Evolutionary conservation across 2,113 vertebrate genomes (phyloP), one percentile per base, ranked within the genome.

Genomic region (Panthera tigris): DNA sequence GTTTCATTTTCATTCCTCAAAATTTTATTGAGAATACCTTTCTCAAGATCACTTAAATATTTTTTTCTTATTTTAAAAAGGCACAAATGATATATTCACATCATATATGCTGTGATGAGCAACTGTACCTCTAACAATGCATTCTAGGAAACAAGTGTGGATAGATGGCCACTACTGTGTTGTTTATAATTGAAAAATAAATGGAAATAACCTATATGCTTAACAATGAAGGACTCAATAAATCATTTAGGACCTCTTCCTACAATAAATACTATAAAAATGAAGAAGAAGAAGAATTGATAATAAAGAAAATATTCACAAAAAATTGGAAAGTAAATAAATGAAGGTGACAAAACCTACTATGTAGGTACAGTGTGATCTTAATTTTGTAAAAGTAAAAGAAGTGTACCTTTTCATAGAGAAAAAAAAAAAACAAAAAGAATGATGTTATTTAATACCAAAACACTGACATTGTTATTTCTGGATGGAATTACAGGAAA

Each of bases 1-100:
- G 79, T 78, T 92, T 91, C n/a, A 96, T 79, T 97, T 80, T 91
- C 16, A 92, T 85, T 82, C 33, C 23, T 57, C 65, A 87, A 94
- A 95, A 81, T 29, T 63, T 76, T 87, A 92, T 52, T 88, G 16
- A 66, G 9, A 45, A 69, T 89, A 18, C 0, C 79, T 92, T 92
- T 91, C 63, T 18, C 5, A 83, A 82, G 65, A 83, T 83, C 36
- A 79, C 12, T 89, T 71, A 89, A 79, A 41, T 79, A 89, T 83
- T 95, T 63, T 57, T 5, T 95, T 61, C 41, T 19, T 88, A 55
- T 84, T 95, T 3, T 48, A 87, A 88, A 97, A 87, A 68, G n/a
- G 48, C 14, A 73, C 15, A 92, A 82, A 61, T 52, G 48, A 29
- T 2, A 96, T 84, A 93, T 84, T 92, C 13, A 71, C 4, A 82